These are phyloP conservation scores for Drosophila cyrtoloma DNA, from an alignment of 2,888 invertebrate genomes.

Conservation along the genomic window DNA sequence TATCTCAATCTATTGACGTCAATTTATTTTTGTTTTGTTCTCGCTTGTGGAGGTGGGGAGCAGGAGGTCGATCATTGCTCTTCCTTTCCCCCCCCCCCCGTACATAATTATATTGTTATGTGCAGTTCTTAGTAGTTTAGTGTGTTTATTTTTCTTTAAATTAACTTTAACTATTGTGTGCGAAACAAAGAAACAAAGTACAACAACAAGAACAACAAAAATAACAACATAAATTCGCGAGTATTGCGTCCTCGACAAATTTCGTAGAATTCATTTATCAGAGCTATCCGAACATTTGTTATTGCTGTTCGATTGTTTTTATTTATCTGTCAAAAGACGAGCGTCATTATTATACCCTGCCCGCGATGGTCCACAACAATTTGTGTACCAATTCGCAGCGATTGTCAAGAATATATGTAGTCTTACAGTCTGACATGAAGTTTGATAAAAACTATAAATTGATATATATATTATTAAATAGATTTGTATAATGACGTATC, in stretches of 20 bases:
- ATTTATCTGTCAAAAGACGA: conserved; percentile 58
- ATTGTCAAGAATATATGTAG: not conserved
- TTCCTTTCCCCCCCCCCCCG: too few relatives aligned
- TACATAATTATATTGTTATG: conserved; percentile 36
- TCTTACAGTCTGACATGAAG: not conserved
- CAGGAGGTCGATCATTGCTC: conserved; percentile 42
- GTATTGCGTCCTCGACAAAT: conserved; percentile 69
- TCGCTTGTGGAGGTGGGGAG: conserved; percentile 17
- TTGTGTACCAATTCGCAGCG: not conserved
- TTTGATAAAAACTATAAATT: not conserved
- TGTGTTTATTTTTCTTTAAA: conserved; percentile 61
- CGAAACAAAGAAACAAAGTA: conserved; percentile 28
- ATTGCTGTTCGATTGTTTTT: conserved; percentile 74
- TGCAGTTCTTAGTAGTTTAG: conserved; percentile 29
- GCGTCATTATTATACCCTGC: conserved; percentile 48
- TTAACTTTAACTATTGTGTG: conserved; percentile 39
- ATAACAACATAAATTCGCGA: conserved; percentile 32
- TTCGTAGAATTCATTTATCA: conserved; percentile 76
- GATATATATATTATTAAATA: accelerated
- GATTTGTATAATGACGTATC: too few relatives aligned
- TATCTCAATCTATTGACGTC: conserved; percentile 73
- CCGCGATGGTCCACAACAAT: not conserved
- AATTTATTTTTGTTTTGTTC: conserved; percentile 62
- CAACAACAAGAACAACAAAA: conserved; percentile 11
- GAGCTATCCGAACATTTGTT: conserved; percentile 63